Base-by-base conservation (phyloP, 37 sponge, comb jelly and placozoan species). In the Geodia barretti region DNA sequence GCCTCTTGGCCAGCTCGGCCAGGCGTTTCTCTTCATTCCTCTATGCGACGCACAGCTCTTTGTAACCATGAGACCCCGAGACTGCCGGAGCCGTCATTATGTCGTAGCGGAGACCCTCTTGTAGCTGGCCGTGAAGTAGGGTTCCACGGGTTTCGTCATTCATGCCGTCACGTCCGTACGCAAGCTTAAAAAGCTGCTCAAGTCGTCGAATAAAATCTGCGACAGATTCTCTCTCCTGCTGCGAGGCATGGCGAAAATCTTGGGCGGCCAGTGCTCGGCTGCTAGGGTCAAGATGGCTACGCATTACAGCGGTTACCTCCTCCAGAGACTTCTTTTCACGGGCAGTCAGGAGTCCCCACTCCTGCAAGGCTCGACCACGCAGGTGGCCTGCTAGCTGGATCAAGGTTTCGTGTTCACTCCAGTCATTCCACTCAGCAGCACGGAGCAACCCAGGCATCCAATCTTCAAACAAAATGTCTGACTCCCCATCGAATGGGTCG, bases 361-460 rank as follows among this genome's bases (percentile, higher is more conserved):
- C 77, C 8, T 88, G 89, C 2, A 81, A 60, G 43, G 89, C 74
- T 32, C 75, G 38, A 19, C 85, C 76, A 1, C 81, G 34, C 5
- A 87, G 72, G 70, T 81, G 82, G n/a, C 88, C 82, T 21, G 77
- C 82, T 3, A 87, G 38, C 58, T 87, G 88, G 26, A 87, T 30
- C 39, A 87, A 63, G 3, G 24, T 29, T 33, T 87, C 88, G 0
- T 66, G 75, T 20, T 81, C 88, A 7, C 76, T 66, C 77, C 88
- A 87, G 29, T 39, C 83, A 61, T 87, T 87, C 87, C 87, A 87
- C 30, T 64, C 60, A 35, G 79, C 41, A 30, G 84, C 77, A 34
- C 84, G 70, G 36, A 71, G 33, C 20, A 85, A 64, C n/a, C 73
- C 59, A 5, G 80, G 79, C 11, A 86, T 1, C 86, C 86, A 79